Conservation (phyloP, 2,113 vertebrate species). For the Benitochromis conjunctus region DNA sequence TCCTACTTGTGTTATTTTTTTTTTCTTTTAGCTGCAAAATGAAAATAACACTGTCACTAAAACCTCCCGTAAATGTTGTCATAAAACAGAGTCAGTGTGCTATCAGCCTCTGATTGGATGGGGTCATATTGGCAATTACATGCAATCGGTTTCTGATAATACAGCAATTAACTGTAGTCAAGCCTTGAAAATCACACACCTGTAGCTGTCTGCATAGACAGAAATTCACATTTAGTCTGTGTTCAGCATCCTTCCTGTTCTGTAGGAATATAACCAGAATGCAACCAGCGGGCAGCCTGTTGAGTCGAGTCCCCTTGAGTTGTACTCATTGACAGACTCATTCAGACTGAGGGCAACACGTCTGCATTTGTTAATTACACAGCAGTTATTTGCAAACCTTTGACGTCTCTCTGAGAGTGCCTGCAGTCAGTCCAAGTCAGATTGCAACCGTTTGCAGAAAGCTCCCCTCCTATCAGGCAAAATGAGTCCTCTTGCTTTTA, state of each 20-base stretch:
- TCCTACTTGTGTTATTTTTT: background rate
- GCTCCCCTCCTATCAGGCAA: background rate
- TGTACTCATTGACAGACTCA: background rate
- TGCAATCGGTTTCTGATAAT: background rate
- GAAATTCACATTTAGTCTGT: background rate
- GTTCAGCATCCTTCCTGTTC: background rate
- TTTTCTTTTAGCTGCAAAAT: background rate
- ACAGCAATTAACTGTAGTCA: background rate
- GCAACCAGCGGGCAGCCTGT: background rate
- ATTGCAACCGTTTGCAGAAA: background rate
- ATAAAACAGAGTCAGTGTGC: background rate
- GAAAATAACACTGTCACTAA: background rate
- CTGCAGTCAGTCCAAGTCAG: background rate
- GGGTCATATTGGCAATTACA: background rate
- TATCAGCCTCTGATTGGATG: background rate
- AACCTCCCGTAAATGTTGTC: background rate
- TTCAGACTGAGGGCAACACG: background rate
- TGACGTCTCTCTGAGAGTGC: background rate
- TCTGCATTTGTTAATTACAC: background rate
- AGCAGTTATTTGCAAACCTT: background rate
- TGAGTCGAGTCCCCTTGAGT: background rate
- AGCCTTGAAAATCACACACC: background rate
- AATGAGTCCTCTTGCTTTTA: background rate
- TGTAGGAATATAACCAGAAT: background rate
- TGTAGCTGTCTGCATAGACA: background rate